These are phyloP conservation scores for Mormyrus iriodes DNA, from an alignment of 2,113 vertebrate species.

Conservation along the genomic window DNA sequence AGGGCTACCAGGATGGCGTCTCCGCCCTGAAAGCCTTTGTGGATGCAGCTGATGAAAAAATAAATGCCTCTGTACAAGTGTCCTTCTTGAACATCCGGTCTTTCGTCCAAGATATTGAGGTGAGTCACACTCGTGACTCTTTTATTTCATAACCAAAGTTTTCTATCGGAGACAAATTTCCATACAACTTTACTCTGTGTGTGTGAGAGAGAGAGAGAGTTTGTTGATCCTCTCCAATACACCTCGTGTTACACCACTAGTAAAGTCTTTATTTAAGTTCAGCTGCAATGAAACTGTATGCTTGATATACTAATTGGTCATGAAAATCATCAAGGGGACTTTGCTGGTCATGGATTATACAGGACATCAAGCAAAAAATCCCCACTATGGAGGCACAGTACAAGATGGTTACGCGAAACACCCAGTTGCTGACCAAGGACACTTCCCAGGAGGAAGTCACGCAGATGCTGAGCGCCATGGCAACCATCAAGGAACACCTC, in stretches of 20 bases:
- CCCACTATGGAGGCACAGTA: constrained; percentile 84
- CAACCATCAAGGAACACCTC: constrained; percentile 79
- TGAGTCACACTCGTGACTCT: constrained; percentile 32
- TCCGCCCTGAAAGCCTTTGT: constrained; percentile 74
- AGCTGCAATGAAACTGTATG: not conserved
- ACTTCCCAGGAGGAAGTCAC: constrained; percentile 74
- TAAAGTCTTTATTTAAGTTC: not conserved
- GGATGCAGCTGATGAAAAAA: constrained; percentile 72
- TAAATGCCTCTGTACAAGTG: constrained; percentile 73
- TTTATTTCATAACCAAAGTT: not conserved
- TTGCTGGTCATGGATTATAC: constrained; percentile 18
- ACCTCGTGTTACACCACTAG: not conserved
- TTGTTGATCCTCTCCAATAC: not conserved
- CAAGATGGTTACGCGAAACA: constrained; percentile 75
- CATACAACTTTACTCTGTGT: not conserved
- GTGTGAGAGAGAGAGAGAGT: not conserved
- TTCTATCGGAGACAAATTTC: not conserved
- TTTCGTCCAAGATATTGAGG: constrained; percentile 86
- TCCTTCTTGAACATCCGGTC: constrained; percentile 82
- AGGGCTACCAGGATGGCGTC: constrained; percentile 78
- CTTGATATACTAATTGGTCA: not conserved
- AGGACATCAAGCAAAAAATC: constrained; percentile 86
- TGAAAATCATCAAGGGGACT: not conserved
- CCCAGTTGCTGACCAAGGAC: constrained; percentile 84
- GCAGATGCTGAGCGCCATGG: constrained; percentile 73